Base-by-base conservation (phyloP, 2,797 vertebrate genomes). In the Myotis pilosus region DNA sequence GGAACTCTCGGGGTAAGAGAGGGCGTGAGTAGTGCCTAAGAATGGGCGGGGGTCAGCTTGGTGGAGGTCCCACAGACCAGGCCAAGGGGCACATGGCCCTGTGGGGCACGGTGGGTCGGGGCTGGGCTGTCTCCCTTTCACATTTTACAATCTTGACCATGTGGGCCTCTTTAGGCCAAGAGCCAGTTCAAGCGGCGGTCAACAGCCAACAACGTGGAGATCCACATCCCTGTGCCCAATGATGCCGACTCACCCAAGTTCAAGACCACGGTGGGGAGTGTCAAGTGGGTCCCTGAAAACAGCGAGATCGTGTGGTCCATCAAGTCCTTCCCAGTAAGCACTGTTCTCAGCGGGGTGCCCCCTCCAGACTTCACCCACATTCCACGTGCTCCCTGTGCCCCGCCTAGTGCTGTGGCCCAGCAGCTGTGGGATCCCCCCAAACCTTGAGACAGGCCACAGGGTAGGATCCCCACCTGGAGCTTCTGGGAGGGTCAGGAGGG, bases 271-370 rank as follows among this genome's bases (percentile, higher is more conserved):
- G 99, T 99, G 96, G 99, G 99, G 90, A 99, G 99, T 8, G 99
- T 99, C 95, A 99, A 99, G 97, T 99, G 99, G 99, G 99, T 99
- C 49, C 99, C 99, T 0, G 99, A 99, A 98, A 99, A 99, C 98
- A 99, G 99, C 30, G 99, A 99, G 97, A 99, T 99, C 16, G 99
- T 99, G 95, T 99, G 99, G 99, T 99, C 99, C 91, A 99, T 99
- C 98, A 99, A 99, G 98, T 99, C 99, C 75, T 99, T 99, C 93
- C 99, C 99, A 92, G 99, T 99, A 97, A 99, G 99, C 16, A 1
- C 68, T 4, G 7, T 68, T 47, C 85, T 51, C 1, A 6, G 25
- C 0, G 1, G n/a, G 36, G 55, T 1, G 0, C 28, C 44, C 3
- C 30, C 9, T 33, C 16, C 55, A 71, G 25, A 33, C 64, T 5